Evolutionary conservation across 2,888 invertebrate species (phyloP), one percentile per base, ranked within the genome.

Genomic region (Trissolcus brochymenae): DNA sequence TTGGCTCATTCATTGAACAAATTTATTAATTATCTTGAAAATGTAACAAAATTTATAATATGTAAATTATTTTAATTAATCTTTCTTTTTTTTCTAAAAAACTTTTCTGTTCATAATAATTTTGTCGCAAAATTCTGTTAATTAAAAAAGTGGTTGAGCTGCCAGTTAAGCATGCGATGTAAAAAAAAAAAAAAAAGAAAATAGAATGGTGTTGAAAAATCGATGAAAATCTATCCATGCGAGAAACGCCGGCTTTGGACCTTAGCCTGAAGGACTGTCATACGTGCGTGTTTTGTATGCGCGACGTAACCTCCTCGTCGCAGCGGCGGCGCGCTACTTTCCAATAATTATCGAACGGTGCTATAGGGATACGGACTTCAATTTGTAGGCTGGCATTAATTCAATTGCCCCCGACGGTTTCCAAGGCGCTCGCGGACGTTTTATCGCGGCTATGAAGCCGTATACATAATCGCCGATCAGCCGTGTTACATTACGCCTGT

Each of bases 341-440:
- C 84, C 84, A 84, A 82, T 84, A 85, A 86, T 85, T 85, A 85
- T 85, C 84, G 85, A 83, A 81, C 80, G 73, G 72, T 76, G 81
- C 71, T 79, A 60, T 67, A 61, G 74, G 81, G 83, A 84, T 82
- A 82, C 82, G 82, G 82, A 83, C 85, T 86, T 85, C 85, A 86
- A 86, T 86, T 86, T 86, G 86, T 86, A 86, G 85, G 82, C 83
- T 86, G 85, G 85, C 85, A 85, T 86, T 86, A 86, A 86, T 86
- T 85, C 85, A 84, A 86, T 86, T 86, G 86, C 84, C 83, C 81
- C 83, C 86, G 84, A 84, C 84, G 84, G 84, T 84, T 83, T 82
- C 82, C 82, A 82, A 82, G 83, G 83, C 82, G 81, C 81, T 82
- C 81, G 84, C 82, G 82, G 84, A 83, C 83, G 84, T 83, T 85